Conservation (phyloP, 2,888 invertebrate genomes). For the Pristionchus japonicus region DNA sequence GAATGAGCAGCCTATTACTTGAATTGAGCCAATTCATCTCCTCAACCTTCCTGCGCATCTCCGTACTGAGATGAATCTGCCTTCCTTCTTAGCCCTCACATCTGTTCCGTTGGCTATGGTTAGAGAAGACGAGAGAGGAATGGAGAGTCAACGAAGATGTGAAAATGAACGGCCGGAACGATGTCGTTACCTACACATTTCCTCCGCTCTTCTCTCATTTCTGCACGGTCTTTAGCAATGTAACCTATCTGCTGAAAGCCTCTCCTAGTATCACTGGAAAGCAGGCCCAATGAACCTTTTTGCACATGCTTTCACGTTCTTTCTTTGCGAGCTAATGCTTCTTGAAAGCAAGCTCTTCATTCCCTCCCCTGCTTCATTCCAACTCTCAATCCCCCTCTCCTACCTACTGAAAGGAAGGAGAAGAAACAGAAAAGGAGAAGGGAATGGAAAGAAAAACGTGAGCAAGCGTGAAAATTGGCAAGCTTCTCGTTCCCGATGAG, state of each 20-base stretch:
- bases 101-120: not conserved
- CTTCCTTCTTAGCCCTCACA: not conserved
- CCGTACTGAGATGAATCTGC: not conserved
- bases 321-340: not conserved
- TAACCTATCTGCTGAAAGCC: too few species aligned
- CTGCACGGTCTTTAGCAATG: not conserved
- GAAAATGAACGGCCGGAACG: too few species aligned
- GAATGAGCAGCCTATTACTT: too few species aligned
- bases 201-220: not conserved
- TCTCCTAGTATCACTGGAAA: not conserved
- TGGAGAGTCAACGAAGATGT: too few species aligned
- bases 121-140: too few species aligned
- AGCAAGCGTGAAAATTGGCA: conserved; percentile 10
- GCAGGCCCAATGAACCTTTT: not conserved
- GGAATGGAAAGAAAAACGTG: not conserved
- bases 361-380: not conserved
- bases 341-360: not conserved
- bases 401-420: not conserved
- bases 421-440: not conserved
- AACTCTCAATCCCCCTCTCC: not conserved
- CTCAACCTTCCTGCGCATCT: not conserved
- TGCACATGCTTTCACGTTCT: not conserved
- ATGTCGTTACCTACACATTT: not conserved
- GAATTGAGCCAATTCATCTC: not conserved
- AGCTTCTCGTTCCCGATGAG: not conserved